These are phyloP conservation scores for Epinotia ramella DNA, from an alignment of 2,888 invertebrate species.

Conservation along the genomic window DNA sequence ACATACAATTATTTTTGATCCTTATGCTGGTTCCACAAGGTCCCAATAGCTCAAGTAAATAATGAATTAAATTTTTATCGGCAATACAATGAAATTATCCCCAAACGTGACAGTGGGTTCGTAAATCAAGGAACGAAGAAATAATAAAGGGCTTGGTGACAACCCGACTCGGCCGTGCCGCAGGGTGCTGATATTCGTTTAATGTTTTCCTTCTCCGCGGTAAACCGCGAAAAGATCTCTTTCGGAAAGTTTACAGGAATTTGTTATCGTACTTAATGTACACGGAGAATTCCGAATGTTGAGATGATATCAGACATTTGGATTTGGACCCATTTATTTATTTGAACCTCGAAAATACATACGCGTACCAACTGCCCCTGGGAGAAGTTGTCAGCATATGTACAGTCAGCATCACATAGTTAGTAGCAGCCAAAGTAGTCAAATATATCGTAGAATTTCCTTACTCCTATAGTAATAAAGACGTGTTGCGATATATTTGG, in stretches of 20 bases:
- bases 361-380: too few species aligned
- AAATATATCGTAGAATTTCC: too few species aligned
- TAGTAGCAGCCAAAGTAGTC: too few species aligned
- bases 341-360: too few species aligned
- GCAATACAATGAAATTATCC: slow-evolving; percentile 36
- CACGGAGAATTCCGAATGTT: too few species aligned
- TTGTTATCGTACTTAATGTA: too few species aligned
- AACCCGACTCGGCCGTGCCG: slow-evolving; percentile 17
- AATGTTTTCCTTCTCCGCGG: slow-evolving; percentile 5
- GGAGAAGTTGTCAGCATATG: too few species aligned
- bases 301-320: too few species aligned
- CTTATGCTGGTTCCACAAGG: not conserved
- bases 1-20: not conserved
- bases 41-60: slow-evolving; percentile 22
- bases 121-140: slow-evolving; percentile 37
- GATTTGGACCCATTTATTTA: too few species aligned
- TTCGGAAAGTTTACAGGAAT: not conserved
- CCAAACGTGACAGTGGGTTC: slow-evolving; percentile 34
- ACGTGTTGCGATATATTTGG: too few species aligned
- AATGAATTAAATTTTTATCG: slow-evolving; percentile 38
- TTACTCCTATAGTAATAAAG: too few species aligned
- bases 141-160: slow-evolving; percentile 39
- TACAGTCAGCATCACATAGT: too few species aligned
- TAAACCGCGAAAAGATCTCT: not conserved
- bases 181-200: slow-evolving; percentile 28